Evolutionary conservation across 2,797 vertebrate genomes (phyloP).

Genomic region (Eidolon dupreanum): DNA sequence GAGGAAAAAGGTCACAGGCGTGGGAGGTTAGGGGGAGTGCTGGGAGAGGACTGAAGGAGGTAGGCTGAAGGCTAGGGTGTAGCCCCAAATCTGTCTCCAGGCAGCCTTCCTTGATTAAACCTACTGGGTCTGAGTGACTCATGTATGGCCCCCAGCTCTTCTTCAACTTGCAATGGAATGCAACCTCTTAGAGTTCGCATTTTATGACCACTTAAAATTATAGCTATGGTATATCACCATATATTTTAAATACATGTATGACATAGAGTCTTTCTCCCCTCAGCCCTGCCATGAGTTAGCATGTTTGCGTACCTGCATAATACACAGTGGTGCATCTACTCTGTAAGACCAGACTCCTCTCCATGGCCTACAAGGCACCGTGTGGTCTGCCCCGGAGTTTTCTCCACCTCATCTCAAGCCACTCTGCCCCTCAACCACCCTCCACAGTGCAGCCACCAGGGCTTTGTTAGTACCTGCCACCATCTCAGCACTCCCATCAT

Average conservation of each 20-base stretch:
- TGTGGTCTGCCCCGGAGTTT: background rate
- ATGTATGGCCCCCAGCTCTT: background rate
- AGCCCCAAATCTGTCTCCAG: background rate
- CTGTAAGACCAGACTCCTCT: background rate
- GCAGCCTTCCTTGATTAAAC: background rate
- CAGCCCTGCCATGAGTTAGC: background rate
- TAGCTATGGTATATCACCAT: background rate
- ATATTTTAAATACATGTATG: background rate
- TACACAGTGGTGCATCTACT: fast-evolving
- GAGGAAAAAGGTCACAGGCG: background rate
- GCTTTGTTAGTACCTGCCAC: background rate
- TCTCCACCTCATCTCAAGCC: background rate
- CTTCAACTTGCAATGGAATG: background rate
- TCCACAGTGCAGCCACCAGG: background rate
- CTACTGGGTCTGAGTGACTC: background rate
- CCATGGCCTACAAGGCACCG: fast-evolving
- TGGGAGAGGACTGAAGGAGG: background rate
- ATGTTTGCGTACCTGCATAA: background rate
- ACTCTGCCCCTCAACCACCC: background rate
- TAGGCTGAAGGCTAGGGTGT: background rate
- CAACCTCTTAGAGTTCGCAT: background rate
- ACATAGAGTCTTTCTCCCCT: background rate
- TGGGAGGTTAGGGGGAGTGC: no score
- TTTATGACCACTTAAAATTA: background rate
- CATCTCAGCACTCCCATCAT: background rate